Conservation (phyloP, 2,113 vertebrate genomes). For the Pterocles gutturalis region DNA sequence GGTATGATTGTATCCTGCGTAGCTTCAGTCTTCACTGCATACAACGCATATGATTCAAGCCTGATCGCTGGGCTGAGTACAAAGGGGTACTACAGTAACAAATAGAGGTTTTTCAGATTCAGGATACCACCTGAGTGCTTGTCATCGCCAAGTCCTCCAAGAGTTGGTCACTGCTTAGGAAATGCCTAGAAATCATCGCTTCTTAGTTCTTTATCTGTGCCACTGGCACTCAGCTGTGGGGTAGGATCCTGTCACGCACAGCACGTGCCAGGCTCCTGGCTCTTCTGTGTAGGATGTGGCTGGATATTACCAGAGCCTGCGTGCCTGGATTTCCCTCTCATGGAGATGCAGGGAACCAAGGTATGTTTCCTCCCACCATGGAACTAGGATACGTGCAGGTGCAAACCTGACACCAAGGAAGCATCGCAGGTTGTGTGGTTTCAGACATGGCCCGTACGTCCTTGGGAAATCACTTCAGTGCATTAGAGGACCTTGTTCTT, state of each 20-base stretch:
- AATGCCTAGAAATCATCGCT: neutral
- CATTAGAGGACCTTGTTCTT: neutral
- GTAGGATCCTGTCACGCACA: neutral
- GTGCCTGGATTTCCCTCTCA: neutral
- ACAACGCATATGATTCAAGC: neutral
- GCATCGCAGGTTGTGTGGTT: neutral
- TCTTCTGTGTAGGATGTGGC: neutral
- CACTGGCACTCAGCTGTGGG: neutral
- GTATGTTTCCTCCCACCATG: neutral
- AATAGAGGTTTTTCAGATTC: neutral
- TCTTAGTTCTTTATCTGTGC: neutral
- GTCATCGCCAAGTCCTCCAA: neutral
- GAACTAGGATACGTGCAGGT: neutral
- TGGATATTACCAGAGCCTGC: neutral
- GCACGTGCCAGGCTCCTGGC: neutral
- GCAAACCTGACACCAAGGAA: neutral
- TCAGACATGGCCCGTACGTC: neutral
- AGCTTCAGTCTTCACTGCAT: neutral
- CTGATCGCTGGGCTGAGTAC: neutral
- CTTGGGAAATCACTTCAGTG: neutral
- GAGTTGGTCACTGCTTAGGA: neutral
- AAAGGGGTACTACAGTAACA: neutral
- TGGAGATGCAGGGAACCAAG: neutral
- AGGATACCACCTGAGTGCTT: neutral
- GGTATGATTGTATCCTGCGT: neutral